Evolutionary conservation across 2,113 vertebrate genomes (phyloP), one percentile per base, ranked within the genome.

Genomic region (Smithornis capensis): DNA sequence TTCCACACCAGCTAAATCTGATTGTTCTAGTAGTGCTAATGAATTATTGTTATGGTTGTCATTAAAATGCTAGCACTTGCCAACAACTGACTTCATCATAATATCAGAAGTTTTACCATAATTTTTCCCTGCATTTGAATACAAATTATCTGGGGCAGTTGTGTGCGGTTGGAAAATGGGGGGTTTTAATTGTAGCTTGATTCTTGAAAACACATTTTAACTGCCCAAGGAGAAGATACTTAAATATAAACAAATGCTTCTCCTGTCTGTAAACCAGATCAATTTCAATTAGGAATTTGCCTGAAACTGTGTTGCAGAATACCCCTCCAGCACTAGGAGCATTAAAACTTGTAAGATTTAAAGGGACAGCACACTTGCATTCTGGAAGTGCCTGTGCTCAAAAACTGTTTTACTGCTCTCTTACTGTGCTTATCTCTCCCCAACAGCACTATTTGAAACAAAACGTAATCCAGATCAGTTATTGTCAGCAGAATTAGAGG

Each of bases 391-490:
- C 76, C 31, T 80, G 23, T 69, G 21, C 45, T 83, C 67, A 80
- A 77, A 79, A 94, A 19, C 22, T 84, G 33, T 52, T 87, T 79
- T 73, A 70, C 38, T 45, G 42, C n/a, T 89, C 57, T 89, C 50
- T 90, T 60, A 17, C 25, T 75, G 44, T 74, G 59, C 83, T 94
- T 96, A 93, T 96, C 92, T 89, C 79, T 93, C 47, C 23, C 31
- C 33, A 56, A 4, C 93, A 96, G 88, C 68, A 69, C 52, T 90
- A 45, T 88, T 93, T 86, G 69, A 96, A 96, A 93, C 85, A 95
- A 96, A 97, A 86, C 75, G 94, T 95, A 90, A 81, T 80, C 68
- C 31, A 92, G 60, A 88, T 94, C 83, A 82, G 60, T 89, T 90
- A 68, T 44, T 87, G 27, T 89, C 60, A 87, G 64, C 85, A 94